These are phyloP conservation scores for Trichonephila clavipes DNA, from an alignment of 1,140 invertebrate genomes.

Conservation along the genomic window DNA sequence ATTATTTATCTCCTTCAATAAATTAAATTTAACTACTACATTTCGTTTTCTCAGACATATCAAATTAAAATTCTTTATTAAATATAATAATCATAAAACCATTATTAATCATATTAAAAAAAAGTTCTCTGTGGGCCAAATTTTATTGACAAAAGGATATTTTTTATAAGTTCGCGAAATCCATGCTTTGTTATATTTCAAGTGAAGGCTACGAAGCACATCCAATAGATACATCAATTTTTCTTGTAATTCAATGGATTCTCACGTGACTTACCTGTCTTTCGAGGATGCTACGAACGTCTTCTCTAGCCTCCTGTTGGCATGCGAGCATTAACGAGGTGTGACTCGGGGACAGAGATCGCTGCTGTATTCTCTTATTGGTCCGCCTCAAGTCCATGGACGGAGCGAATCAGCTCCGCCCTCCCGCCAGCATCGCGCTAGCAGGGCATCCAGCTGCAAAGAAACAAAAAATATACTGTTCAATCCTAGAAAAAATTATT, in stretches of 20 bases:
- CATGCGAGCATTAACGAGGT: slow-evolving; percentile 92
- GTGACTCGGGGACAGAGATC: slow-evolving; percentile 53
- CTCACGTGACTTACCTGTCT: slow-evolving; percentile 79
- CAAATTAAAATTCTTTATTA: no score
- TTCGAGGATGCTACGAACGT: slow-evolving; percentile 80
- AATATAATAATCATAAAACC: no score
- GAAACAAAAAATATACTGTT: not conserved
- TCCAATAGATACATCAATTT: not conserved
- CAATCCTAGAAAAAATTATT: no score
- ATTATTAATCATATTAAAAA: no score
- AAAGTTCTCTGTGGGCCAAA: no score
- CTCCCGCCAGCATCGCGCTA: slow-evolving; percentile 24
- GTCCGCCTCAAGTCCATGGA: slow-evolving; percentile 64
- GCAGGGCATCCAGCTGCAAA: not conserved
- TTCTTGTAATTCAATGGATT: not conserved
- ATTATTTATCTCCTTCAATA: no score
- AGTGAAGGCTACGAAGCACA: no score
- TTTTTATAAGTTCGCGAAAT: no score
- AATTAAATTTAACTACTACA: no score
- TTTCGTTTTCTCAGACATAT: no score
- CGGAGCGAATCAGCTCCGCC: slow-evolving; percentile 65
- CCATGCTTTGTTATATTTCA: no score
- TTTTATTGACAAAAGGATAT: no score
- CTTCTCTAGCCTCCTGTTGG: slow-evolving; percentile 85
- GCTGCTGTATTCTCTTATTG: not conserved